Evolutionary conservation across 2,113 vertebrate species (phyloP), one percentile per base, ranked within the genome.

Genomic region (Cyprinodon variegatus): DNA sequence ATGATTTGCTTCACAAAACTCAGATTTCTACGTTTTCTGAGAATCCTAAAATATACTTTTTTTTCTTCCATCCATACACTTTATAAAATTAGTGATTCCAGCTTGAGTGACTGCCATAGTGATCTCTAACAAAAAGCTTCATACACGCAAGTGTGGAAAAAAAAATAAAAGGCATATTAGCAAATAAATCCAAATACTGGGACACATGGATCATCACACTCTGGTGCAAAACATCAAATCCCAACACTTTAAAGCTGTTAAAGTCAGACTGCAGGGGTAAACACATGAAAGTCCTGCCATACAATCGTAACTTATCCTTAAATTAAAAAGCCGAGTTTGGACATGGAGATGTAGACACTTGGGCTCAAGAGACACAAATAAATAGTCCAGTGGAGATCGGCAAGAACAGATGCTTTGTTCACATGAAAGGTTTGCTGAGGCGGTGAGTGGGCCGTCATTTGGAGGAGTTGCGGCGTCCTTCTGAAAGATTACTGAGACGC

Each of bases 401-500:
- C 41, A 48, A 45, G 74, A 53, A 71, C 81, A 48, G 22, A 81
- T 70, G 79, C 50, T 57, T 29, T 29, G 29, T 29, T 29, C 29
- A 29, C 29, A 29, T 29, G 29, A 29, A 29, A 29, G 29, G 29
- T 29, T 29, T 17, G 37, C 36, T 50, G 45, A 53, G 92, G 88
- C 84, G 61, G 80, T 64, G 76, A 72, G 75, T 74, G 65, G 43
- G 66, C 36, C 61, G 75, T 98, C 95, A 98, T 20, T 97, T 95
- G 70, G 97, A 90, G 29, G 93, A 94, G n/a, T 91, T 95, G 92
- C 96, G 98, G 81, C 96, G 93, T 83, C 97, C 95, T 48, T 96
- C 96, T 65, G 97, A 97, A 48, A 99, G 96, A 91, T 93, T 96
- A 93, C 95, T 96, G 79, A 99, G 96, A 76, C 96, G 97, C 37